Conservation (phyloP, 2,797 vertebrate genomes). For the Ataeniobius toweri region DNA sequence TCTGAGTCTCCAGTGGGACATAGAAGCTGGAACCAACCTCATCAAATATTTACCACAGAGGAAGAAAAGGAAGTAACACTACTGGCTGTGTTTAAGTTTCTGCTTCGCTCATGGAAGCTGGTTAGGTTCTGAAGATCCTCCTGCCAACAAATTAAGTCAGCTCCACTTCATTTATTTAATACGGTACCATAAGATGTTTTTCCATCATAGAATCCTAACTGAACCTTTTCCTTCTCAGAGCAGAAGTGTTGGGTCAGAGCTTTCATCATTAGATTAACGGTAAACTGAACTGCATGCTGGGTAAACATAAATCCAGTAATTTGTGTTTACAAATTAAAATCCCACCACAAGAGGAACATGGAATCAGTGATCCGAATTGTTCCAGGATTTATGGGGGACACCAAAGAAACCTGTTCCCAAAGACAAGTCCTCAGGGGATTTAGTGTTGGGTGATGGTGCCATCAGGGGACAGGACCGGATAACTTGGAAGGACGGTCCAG, state of each 20-base stretch:
- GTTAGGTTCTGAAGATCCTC: not conserved
- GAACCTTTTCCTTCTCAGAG: not conserved
- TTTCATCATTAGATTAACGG: not conserved
- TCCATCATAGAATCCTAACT: not conserved
- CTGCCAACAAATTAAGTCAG: not conserved
- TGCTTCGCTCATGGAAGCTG: not conserved
- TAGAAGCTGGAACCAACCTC: not conserved
- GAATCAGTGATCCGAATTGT: not conserved
- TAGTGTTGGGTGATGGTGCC: not conserved
- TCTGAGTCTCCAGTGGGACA: conserved; percentile 10
- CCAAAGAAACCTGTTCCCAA: not conserved
- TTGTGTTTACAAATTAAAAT: no score
- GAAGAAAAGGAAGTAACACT: conserved; percentile 14
- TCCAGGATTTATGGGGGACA: not conserved
- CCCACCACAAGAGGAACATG: not conserved
- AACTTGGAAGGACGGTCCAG: not conserved
- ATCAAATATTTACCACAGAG: conserved; percentile 22
- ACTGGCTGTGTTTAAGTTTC: not conserved
- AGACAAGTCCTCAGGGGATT: not conserved
- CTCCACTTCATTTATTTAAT: not conserved
- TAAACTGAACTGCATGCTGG: not conserved
- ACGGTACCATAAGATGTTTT: not conserved
- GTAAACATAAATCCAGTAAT: no score
- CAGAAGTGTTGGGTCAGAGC: not conserved
- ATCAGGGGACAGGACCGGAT: no score